Base-by-base conservation (phyloP, 2,797 vertebrate genomes). In the Halcyon smyrnensis region DNA sequence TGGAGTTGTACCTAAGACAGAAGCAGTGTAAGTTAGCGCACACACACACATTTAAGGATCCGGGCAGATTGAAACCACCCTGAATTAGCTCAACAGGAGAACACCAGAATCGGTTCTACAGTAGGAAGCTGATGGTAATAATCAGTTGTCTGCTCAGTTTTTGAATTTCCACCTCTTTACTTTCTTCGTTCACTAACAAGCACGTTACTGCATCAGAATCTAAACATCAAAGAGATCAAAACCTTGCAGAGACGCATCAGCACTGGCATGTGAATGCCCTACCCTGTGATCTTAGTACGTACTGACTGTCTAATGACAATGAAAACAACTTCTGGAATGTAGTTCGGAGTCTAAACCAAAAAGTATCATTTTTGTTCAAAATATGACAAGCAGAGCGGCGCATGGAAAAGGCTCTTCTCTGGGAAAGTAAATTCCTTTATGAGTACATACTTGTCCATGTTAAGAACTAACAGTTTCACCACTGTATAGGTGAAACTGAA, bases 1-100 rank as follows among this genome's bases (percentile, higher is more conserved):
- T 99, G 97, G 99, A 99, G 97, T 99, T 99, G 98, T 99, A 99
- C 98, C 99, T 99, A 92, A 54, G 83, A 91, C 39, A 93, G 91
- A 89, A 96, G 87, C 70, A 86, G 60, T 7, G 28, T 20, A 12
- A 88, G 82, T 97, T 85, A 93, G 84, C 89, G 84, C 89, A n/a
- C 7, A n/a, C 41, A 69, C 21, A 71, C 6, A n/a, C 15, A 12
- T 48, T 16, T 46, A 69, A 37, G 12, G 13, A 28, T 50, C 30
- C 82, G 59, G 8, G 12, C 2, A 1, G 68, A 53, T 17, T 9
- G 45, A 69, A 85, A 57, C 5, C 34, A 43, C 64, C 37, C 9
- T 53, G 14, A 28, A 25, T 41, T 30, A 64, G 41, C 54, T 77
- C 46, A 69, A 12, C 11, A 16, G 48, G 20, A n/a, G 71, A 74